A percentile compares a stretch with the other conserved stretches of the same genome.
Evolutionary conservation across 2,113 vertebrate genomes (phyloP).

Genomic region (Anguilla rostrata): DNA sequence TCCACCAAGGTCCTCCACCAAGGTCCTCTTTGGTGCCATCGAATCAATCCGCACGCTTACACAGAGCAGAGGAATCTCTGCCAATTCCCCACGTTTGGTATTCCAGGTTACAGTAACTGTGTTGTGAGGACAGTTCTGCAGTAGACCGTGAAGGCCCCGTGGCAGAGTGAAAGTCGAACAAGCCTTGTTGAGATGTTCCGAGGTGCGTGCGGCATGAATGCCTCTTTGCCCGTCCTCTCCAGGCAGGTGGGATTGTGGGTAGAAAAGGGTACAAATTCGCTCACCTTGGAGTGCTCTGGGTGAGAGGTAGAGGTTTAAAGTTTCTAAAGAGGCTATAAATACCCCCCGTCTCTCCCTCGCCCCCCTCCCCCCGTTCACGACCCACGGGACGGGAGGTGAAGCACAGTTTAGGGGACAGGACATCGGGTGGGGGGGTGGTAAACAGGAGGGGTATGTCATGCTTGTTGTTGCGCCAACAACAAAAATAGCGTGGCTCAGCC

Average conservation of each 20-base stretch:
- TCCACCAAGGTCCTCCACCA: too few species aligned
- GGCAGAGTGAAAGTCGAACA: not conserved
- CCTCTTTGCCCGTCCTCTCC: not conserved
- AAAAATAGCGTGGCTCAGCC: not conserved
- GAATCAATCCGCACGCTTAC: not conserved
- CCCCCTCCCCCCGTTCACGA: not conserved
- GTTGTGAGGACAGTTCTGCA: not conserved
- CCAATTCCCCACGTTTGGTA: not conserved
- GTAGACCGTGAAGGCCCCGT: not conserved
- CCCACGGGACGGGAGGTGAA: not conserved
- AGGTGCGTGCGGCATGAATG: not conserved
- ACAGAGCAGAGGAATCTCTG: not conserved
- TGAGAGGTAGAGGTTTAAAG: constrained; percentile 1
- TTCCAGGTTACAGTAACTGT: not conserved
- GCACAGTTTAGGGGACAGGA: not conserved
- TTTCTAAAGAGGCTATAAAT: not conserved
- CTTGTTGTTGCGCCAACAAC: not conserved
- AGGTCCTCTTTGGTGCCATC: not conserved
- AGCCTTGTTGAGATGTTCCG: not conserved
- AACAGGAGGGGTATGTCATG: not conserved
- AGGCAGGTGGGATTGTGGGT: not conserved
- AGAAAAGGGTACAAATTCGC: not conserved
- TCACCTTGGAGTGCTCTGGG: not conserved
- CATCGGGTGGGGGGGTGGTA: not conserved
- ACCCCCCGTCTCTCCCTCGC: not conserved